These are phyloP conservation scores for Drosophila cyrtoloma DNA, from an alignment of 2,888 invertebrate genomes.

Conservation along the genomic window DNA sequence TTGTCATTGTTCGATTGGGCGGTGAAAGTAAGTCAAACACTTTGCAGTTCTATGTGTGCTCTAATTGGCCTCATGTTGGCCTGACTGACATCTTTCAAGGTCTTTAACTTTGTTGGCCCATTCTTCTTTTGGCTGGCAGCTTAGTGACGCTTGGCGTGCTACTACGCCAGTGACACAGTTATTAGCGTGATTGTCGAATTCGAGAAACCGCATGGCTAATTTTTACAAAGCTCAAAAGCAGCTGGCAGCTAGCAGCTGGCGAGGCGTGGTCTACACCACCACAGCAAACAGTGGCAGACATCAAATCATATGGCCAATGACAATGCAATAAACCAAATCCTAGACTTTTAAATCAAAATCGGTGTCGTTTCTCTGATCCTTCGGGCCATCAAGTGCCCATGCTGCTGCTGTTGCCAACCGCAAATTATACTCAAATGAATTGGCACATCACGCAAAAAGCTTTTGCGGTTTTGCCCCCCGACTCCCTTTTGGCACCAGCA, in stretches of 20 bases:
- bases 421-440: constrained; percentile 78
- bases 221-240: constrained; percentile 49
- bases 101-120: constrained; percentile 53
- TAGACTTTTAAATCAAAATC: constrained; percentile 67
- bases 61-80: constrained; percentile 65
- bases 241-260: constrained; percentile 52
- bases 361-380: constrained; percentile 62
- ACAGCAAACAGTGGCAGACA: constrained; percentile 69
- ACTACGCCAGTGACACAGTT: constrained; percentile 77
- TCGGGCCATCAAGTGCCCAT: constrained; percentile 58
- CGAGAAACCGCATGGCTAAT: constrained; percentile 58
- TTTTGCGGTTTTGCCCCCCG: constrained; percentile 61
- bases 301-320: constrained; percentile 65
- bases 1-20: constrained; percentile 58
- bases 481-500: constrained; percentile 28
- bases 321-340: constrained; percentile 55
- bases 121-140: constrained; percentile 55
- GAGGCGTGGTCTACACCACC: constrained; percentile 52
- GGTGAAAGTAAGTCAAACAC: constrained; percentile 75
- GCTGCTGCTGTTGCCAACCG: constrained; percentile 54
- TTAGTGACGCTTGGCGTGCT: constrained; percentile 68
- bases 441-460: constrained; percentile 58
- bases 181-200: constrained; percentile 74
- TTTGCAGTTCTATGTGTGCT: constrained; percentile 62
- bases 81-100: constrained; percentile 68